phyloP scores from a whole-genome alignment of 2,113 vertebrate genomes.

The Caranx ignobilis region DNA sequence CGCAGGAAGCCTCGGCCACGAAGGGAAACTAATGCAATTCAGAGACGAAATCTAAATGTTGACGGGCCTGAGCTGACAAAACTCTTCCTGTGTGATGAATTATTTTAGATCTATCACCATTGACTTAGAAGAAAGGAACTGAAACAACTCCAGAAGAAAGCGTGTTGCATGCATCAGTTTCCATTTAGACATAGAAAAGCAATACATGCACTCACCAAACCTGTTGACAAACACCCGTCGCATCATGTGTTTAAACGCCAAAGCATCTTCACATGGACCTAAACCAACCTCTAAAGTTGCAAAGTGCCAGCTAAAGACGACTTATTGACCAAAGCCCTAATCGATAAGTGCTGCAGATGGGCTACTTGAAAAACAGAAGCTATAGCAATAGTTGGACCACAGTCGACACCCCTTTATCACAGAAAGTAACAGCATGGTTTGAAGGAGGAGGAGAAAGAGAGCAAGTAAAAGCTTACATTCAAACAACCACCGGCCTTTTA shows the following conservation, averaged over 20 bases:
- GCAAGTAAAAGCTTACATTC: constrained; percentile 69
- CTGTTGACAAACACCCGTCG: constrained; percentile 6
- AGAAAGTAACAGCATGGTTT: constrained; percentile 46
- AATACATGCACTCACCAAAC: constrained; percentile 11
- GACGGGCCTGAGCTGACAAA: not conserved
- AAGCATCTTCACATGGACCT: not conserved
- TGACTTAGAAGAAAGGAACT: not conserved
- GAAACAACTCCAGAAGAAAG: constrained; percentile 26
- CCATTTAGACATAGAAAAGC: constrained; percentile 31
- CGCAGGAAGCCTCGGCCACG: not conserved
- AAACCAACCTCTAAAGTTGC: constrained; percentile 7
- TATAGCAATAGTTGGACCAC: constrained; percentile 42
- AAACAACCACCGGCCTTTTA: constrained; percentile 50
- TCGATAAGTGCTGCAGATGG: not conserved
- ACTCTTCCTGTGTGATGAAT: constrained; percentile 1
- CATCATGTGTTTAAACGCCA: not conserved
- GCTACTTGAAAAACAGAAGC: constrained; percentile 35
- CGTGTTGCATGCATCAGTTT: constrained; percentile 30
- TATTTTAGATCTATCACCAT: not conserved
- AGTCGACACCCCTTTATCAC: constrained; percentile 19
- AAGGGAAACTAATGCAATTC: constrained; percentile 3
- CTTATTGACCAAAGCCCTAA: not conserved
- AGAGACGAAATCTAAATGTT: constrained; percentile 5
- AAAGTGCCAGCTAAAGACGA: constrained; percentile 23
- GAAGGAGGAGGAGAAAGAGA: constrained; percentile 37